A percentile compares a stretch with the other conserved stretches of the same genome.
These are phyloP conservation scores for Myopa tessellatipennis DNA, from an alignment of 2,888 invertebrate genomes.

Conservation along the genomic window DNA sequence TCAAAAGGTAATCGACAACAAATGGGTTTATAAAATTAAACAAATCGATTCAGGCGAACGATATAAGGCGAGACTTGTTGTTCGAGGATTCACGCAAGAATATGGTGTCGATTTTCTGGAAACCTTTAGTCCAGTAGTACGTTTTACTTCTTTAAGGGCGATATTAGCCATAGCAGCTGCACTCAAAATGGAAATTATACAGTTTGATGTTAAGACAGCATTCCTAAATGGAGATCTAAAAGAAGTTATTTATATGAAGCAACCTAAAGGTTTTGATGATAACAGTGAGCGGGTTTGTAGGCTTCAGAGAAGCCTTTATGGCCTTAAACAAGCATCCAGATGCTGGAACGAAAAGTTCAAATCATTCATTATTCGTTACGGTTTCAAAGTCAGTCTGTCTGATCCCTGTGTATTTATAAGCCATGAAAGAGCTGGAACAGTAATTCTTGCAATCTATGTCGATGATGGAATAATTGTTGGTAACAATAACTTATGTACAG, in stretches of 20 bases:
- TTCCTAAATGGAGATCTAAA: constrained; percentile 23
- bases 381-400: no score
- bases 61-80: constrained; percentile 42
- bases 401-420: no score
- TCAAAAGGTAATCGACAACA: constrained; percentile 13
- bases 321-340: no score
- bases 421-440: no score
- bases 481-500: neutral
- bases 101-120: constrained; percentile 38
- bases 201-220: constrained; percentile 37
- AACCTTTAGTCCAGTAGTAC: constrained; percentile 29
- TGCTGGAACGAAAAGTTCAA: no score
- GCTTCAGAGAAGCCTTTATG: no score
- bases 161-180: constrained; percentile 37
- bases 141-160: constrained; percentile 37
- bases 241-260: constrained; percentile 43
- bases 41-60: neutral
- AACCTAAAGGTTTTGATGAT: constrained; percentile 37
- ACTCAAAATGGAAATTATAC: constrained; percentile 28
- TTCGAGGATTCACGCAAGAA: constrained; percentile 25
- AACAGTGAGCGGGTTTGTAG: constrained; percentile 2
- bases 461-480: constrained; percentile 19
- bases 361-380: no score
- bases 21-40: constrained; percentile 24
- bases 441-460: constrained; percentile 20